These are phyloP conservation scores for Cariama cristata DNA, from an alignment of 2,113 vertebrate species.

Conservation along the genomic window DNA sequence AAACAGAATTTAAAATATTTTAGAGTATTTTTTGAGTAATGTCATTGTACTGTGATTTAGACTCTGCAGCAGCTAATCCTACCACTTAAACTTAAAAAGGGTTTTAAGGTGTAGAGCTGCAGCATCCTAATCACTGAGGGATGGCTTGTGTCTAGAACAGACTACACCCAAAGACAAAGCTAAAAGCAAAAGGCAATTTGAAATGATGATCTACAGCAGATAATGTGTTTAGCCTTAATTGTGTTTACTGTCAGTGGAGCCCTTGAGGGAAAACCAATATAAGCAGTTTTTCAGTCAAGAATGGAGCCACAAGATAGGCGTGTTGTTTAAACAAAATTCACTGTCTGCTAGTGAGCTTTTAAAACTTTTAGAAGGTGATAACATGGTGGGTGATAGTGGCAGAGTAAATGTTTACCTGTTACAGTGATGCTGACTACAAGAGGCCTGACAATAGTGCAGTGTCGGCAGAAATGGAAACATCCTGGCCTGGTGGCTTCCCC, in stretches of 20 bases:
- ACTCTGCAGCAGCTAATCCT: background rate
- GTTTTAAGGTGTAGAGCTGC: background rate
- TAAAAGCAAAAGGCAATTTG: constrained; percentile 28
- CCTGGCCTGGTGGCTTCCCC: background rate
- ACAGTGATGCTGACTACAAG: background rate
- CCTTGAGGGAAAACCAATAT: constrained; percentile 30
- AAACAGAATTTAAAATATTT: background rate
- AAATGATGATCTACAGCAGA: background rate
- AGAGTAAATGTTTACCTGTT: background rate
- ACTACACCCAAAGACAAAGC: background rate
- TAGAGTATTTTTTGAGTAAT: background rate
- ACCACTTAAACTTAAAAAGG: background rate
- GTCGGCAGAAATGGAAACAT: background rate
- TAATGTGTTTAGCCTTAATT: constrained; percentile 52
- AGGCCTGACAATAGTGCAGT: background rate
- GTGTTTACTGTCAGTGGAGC: constrained; percentile 35
- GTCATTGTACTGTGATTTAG: background rate
- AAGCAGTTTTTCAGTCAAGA: background rate
- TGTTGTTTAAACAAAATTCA: background rate
- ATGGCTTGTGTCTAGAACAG: background rate
- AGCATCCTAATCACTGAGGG: background rate
- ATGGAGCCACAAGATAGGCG: background rate
- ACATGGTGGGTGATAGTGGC: background rate
- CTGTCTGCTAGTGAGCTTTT: background rate
- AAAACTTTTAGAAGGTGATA: background rate